Evolutionary conservation across 2,888 invertebrate species (phyloP), one percentile per base, ranked within the genome.

Genomic region (Salticus scenicus): DNA sequence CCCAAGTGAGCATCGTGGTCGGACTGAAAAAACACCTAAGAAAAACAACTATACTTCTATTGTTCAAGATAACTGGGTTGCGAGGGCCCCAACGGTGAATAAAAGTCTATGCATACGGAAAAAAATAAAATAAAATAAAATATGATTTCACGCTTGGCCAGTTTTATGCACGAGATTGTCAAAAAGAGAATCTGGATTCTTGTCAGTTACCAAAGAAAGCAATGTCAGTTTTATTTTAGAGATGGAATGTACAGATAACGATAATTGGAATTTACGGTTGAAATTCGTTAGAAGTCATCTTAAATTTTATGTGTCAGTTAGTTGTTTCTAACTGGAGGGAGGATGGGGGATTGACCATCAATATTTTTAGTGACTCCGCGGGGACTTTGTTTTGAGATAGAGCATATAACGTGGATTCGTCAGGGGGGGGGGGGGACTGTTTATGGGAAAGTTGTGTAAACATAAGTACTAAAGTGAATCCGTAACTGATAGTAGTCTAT

Each of bases 211-310:
- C 24, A 24, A 17, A 20, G 20, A 57, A 57, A 57, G 57, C 24
- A 10, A 57, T 7, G 57, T 57, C 24, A 12, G 24, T 12, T 57
- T 12, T 57, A 57, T 57, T 57, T 57, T 24, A 20, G 24, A 4
- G 57, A 57, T 57, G 57, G 24, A 47, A 47, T 47, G 42, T 14
- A 57, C 5, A 4, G 57, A 57, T 57, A 57, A 57, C 8, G 17
- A 7, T 57, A 57, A 57, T 57, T 57, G 57, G 57, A 57, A 57
- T 24, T 57, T 57, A 24, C 57, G 57, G 57, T 57, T 57, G 57
- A 57, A 57, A 24, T 57, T 57, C 57, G 24, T 57, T 57, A 17
- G 57, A 17, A 57, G 14, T 4, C 24, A 57, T 47, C 42, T 47
- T 47, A 47, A 47, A 47, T 47, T 47, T 47, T 47, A 47, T 47